phyloP scores from a whole-genome alignment of 2,888 invertebrate species.

The Dioctria linearis region DNA sequence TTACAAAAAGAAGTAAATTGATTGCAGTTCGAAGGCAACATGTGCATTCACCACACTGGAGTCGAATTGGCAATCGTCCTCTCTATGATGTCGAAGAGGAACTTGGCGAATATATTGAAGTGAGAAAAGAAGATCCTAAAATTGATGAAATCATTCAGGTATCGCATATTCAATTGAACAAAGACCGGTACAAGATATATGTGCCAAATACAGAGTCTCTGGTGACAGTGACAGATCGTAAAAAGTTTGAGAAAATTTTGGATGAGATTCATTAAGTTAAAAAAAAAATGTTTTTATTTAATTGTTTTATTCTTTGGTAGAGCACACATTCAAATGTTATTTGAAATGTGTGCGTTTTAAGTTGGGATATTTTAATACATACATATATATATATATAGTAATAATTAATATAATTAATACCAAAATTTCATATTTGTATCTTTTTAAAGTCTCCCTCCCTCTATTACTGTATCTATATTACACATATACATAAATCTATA shows the following conservation, averaged over 20 bases:
- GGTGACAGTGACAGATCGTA: conserved; percentile 31
- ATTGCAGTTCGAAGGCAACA: conserved; percentile 67
- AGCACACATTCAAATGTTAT: conserved; percentile 3
- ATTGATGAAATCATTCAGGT: conserved; percentile 63
- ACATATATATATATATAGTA: too few species aligned
- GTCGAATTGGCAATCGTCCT: conserved; percentile 68
- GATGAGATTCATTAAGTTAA: conserved; percentile 27
- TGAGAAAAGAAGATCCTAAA: conserved; percentile 67
- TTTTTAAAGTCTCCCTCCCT: too few species aligned
- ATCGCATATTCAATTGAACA: conserved; percentile 67
- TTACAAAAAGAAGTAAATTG: conserved; percentile 68
- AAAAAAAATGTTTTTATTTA: neutral
- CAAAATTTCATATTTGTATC: too few species aligned
- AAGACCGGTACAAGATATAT: conserved; percentile 66
- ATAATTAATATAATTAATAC: too few species aligned
- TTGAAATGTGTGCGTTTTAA: neutral
- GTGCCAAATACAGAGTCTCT: conserved; percentile 63
- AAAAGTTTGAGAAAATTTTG: conserved; percentile 55
- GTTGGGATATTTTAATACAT: neutral
- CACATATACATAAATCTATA: neutral
- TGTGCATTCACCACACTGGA: conserved; percentile 66
- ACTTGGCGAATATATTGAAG: conserved; percentile 69
- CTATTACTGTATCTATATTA: neutral
- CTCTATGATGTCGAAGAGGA: conserved; percentile 69
- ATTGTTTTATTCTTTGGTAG: conserved; percentile 10